phyloP scores from a whole-genome alignment of 2,797 vertebrate genomes.

The Danio albolineatus region DNA sequence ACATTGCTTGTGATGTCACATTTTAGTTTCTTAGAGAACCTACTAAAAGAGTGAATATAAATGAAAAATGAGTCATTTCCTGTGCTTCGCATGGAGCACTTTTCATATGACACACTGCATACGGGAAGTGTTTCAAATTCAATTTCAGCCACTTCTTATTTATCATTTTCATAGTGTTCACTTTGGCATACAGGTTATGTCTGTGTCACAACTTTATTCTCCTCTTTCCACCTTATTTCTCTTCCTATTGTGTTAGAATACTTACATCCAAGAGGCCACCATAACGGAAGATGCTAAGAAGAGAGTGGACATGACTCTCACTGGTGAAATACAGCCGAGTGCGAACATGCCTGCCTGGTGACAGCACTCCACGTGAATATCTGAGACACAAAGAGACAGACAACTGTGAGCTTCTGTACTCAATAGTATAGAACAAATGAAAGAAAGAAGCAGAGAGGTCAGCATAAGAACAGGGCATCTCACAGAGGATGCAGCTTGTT shows the following conservation, averaged over 20 bases:
- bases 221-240: neutral
- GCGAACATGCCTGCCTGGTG: constrained; percentile 93
- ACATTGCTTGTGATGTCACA: no score
- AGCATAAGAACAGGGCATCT: constrained; percentile 64
- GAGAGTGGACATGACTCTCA: constrained; percentile 96
- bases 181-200: neutral
- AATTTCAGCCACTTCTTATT: no score
- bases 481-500: constrained; percentile 98
- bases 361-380: constrained; percentile 96
- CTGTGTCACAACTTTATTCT: neutral
- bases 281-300: constrained; percentile 96
- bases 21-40: no score
- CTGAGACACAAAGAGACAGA: constrained; percentile 69
- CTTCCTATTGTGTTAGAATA: constrained; percentile 6
- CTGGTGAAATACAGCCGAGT: constrained; percentile 98
- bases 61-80: no score
- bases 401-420: neutral
- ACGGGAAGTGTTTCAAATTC: no score
- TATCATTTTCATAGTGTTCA: no score
- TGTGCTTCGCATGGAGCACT: neutral
- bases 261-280: constrained; percentile 95
- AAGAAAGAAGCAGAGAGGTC: constrained; percentile 5
- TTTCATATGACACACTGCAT: neutral
- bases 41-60: no score
- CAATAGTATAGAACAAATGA: neutral